phyloP scores from a whole-genome alignment of 2,888 invertebrate species.

The Rotaria socialis region DNA sequence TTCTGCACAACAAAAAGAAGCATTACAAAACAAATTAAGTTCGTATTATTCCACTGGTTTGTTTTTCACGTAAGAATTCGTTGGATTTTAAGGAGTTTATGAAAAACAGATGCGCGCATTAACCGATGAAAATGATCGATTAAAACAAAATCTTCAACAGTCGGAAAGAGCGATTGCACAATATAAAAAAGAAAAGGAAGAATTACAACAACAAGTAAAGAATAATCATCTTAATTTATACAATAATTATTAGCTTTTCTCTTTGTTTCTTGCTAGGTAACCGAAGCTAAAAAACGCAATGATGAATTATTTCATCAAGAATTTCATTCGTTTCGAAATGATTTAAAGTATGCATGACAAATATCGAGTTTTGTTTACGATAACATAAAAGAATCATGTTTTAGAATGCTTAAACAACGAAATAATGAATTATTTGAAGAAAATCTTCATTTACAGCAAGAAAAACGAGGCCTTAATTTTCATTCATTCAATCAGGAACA shows the following conservation, averaged over 20 bases:
- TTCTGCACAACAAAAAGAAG: background rate
- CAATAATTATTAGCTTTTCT: background rate
- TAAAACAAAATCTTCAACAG: conserved; percentile 22
- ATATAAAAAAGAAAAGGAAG: conserved; percentile 39
- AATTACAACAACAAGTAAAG: conserved; percentile 36
- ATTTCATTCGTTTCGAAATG: background rate
- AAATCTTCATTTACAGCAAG: conserved; percentile 37
- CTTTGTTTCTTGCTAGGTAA: background rate
- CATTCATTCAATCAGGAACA: background rate
- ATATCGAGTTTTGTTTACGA: too few relatives aligned
- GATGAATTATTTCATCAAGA: background rate
- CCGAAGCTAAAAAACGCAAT: background rate
- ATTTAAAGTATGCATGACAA: background rate
- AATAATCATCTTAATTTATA: background rate
- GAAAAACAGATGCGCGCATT: conserved; percentile 37
- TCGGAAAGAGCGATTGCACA: background rate
- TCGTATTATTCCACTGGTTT: background rate
- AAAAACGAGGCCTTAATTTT: background rate
- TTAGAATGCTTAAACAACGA: conserved; percentile 38
- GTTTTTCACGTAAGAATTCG: background rate
- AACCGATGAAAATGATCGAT: conserved; percentile 38
- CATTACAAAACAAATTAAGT: conserved; percentile 19
- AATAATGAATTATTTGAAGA: conserved; percentile 38
- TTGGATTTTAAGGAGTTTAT: background rate
- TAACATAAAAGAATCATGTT: background rate